Conservation (phyloP, 2,797 vertebrate genomes). For the Onychomys arenicola region DNA sequence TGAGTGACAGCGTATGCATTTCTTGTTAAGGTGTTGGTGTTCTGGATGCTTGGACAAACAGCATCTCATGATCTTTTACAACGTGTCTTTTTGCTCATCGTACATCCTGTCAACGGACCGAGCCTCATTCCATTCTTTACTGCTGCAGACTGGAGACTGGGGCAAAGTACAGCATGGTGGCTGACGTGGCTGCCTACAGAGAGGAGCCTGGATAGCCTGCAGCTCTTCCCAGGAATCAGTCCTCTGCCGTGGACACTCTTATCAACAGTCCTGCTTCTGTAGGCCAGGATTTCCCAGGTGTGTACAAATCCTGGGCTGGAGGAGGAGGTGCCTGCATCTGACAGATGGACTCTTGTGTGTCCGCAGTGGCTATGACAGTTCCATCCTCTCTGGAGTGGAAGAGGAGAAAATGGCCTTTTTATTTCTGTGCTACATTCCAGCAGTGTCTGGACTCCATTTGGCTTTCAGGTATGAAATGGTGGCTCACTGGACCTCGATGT, state of each 20-base stretch:
- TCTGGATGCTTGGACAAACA: not conserved
- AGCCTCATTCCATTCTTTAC: not conserved
- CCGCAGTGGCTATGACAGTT: too few species aligned
- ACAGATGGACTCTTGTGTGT: not conserved
- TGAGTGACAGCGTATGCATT: not conserved
- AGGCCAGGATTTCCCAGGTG: not conserved
- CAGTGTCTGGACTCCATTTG: not conserved
- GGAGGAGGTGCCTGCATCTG: too few species aligned
- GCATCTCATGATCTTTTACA: not conserved
- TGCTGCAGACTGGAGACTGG: too few species aligned
- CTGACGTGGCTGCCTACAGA: not conserved
- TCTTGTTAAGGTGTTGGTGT: not conserved
- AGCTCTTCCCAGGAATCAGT: not conserved
- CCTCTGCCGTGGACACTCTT: not conserved
- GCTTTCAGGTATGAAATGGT: not conserved
- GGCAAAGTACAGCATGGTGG: not conserved
- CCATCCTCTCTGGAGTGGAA: too few species aligned
- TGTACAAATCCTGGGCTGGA: not conserved
- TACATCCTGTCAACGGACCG: not conserved
- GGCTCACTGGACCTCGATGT: not conserved
- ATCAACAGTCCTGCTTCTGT: not conserved
- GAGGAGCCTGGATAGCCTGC: not conserved
- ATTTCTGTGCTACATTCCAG: not conserved
- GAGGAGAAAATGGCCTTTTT: not conserved
- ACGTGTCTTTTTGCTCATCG: not conserved